Conservation (phyloP, 2,888 invertebrate genomes). For the Tetheella fluctuosa region DNA sequence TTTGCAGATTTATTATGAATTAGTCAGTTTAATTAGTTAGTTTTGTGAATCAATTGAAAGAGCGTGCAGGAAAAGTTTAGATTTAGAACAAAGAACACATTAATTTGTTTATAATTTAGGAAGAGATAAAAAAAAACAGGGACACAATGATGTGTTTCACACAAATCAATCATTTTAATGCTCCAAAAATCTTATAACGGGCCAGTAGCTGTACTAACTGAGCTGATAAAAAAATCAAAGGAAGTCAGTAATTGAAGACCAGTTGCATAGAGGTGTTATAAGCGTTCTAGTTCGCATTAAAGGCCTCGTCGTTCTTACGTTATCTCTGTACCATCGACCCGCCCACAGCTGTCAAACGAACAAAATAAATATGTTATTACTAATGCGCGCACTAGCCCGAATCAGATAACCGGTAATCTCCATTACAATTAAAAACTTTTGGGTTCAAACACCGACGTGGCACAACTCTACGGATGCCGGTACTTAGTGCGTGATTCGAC, state of each 20-base stretch:
- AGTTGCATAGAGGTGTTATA: constrained; percentile 58
- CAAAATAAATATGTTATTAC: constrained; percentile 83
- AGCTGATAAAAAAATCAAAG: constrained; percentile 45
- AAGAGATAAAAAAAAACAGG: too few species aligned
- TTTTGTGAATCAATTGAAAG: too few species aligned
- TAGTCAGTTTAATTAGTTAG: too few species aligned
- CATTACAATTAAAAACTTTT: constrained; percentile 81
- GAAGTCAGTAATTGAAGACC: constrained; percentile 57
- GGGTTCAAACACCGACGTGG: constrained; percentile 62
- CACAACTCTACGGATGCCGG: constrained; percentile 35
- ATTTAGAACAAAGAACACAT: too few species aligned
- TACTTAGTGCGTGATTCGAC: constrained; percentile 49
- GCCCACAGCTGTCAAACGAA: constrained; percentile 81
- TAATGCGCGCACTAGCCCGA: constrained; percentile 70
- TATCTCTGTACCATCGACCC: constrained; percentile 72
- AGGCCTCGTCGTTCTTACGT: constrained; percentile 49
- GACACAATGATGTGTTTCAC: not conserved
- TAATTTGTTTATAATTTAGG: too few species aligned
- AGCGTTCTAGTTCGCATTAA: constrained; percentile 60
- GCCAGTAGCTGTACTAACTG: not conserved
- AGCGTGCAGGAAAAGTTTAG: too few species aligned
- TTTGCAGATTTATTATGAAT: too few species aligned
- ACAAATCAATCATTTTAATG: not conserved
- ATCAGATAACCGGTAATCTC: constrained; percentile 81
- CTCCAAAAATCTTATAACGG: not conserved